A percentile compares a stretch with the other conserved stretches of the same genome.
These are phyloP conservation scores for Sarotherodon lohbergeri DNA, from an alignment of 2,113 vertebrate species.

Conservation along the genomic window DNA sequence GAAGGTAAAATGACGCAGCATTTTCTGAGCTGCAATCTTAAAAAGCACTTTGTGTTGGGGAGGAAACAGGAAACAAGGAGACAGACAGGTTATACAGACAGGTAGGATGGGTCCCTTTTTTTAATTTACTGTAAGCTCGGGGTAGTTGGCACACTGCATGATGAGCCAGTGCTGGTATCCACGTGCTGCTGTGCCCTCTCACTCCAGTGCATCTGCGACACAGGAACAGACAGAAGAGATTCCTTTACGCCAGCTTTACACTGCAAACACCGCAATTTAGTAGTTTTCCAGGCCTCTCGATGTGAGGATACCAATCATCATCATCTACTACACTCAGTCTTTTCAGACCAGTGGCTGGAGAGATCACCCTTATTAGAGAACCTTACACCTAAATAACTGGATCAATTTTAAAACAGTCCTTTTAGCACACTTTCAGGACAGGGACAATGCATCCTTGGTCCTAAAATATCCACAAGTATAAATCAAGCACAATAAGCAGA, in stretches of 20 bases:
- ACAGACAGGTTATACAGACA: background rate
- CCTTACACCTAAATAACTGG: background rate
- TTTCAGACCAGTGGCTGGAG: background rate
- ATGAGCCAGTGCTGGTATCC: background rate
- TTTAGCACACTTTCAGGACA: constrained; percentile 1
- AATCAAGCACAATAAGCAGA: constrained; percentile 58
- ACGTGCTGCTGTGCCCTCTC: background rate
- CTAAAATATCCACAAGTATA: constrained; percentile 55
- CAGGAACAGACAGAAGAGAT: constrained; percentile 33
- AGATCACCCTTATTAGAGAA: background rate
- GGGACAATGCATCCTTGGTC: constrained; percentile 14
- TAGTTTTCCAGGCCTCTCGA: constrained; percentile 29
- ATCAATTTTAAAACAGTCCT: background rate
- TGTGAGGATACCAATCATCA: background rate
- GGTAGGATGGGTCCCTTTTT: constrained; percentile 28
- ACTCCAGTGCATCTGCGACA: constrained; percentile 44
- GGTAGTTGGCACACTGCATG: background rate
- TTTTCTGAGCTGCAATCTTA: background rate
- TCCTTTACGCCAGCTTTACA: constrained; percentile 53
- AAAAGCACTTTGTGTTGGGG: background rate
- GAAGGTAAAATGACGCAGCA: background rate
- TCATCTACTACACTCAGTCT: background rate
- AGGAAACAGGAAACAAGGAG: background rate
- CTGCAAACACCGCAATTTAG: constrained; percentile 9
- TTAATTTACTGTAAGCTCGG: constrained; percentile 16